Evolutionary conservation across 1,140 invertebrate species (phyloP).

Genomic region (Rhagoletis zephyria): DNA sequence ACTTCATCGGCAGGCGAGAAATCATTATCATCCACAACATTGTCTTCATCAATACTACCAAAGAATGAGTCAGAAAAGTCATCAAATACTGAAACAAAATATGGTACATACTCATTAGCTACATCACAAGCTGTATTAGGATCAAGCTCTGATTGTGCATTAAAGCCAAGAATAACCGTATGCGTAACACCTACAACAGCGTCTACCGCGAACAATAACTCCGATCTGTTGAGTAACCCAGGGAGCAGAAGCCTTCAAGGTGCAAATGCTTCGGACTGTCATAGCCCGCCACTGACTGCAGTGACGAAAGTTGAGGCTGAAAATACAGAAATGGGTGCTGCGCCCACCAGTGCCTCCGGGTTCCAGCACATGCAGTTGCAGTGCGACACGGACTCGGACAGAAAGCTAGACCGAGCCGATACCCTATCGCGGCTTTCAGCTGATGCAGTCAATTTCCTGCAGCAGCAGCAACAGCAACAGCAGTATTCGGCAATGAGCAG

Average conservation of each 20-base stretch:
- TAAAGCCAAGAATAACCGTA: not conserved
- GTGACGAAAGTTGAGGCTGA: not conserved
- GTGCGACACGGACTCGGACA: not conserved
- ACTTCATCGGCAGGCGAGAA: not conserved
- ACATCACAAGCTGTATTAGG: not conserved
- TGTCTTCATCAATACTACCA: not conserved
- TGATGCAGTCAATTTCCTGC: not conserved
- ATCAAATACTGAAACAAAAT: not conserved
- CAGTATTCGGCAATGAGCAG: not conserved
- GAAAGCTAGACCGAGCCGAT: slow-evolving; percentile 21
- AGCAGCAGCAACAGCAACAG: slow-evolving; percentile 2
- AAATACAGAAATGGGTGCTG: not conserved
- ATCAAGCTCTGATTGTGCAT: not conserved
- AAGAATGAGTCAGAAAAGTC: not conserved
- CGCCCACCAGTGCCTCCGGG: not conserved
- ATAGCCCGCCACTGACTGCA: not conserved
- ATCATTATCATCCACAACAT: not conserved
- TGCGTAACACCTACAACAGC: not conserved
- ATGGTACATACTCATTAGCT: not conserved
- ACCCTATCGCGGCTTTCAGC: slow-evolving; percentile 30
- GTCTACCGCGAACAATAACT: not conserved
- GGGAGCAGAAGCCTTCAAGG: too few relatives aligned
- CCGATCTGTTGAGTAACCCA: not conserved
- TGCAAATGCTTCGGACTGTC: too few relatives aligned
- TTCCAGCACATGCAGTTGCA: not conserved